Conservation (phyloP, 2,888 invertebrate species). For the Trilocha varians region DNA sequence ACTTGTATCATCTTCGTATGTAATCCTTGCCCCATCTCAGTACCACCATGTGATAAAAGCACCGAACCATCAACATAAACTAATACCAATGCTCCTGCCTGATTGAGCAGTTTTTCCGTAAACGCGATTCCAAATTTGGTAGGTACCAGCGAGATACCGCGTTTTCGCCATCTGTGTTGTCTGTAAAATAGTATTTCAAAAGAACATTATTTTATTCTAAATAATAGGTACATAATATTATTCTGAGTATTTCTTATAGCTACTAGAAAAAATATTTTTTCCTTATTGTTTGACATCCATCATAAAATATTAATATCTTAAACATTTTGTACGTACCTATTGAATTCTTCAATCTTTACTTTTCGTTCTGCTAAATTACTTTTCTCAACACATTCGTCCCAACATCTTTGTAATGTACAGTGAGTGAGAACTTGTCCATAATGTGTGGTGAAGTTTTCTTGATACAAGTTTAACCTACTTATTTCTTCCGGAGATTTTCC, state of each 20-base stretch:
- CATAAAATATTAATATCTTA: neutral
- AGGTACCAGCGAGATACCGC: constrained; percentile 86
- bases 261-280: neutral
- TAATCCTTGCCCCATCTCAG: constrained; percentile 94
- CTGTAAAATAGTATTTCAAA: constrained; percentile 47
- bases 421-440: constrained; percentile 82
- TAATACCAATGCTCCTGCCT: constrained; percentile 84
- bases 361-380: constrained; percentile 74
- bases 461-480: constrained; percentile 81
- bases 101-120: constrained; percentile 82
- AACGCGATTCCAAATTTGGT: constrained; percentile 91
- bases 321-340: constrained; percentile 62
- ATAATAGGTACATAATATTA: neutral
- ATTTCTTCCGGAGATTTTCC: constrained; percentile 77
- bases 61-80: constrained; percentile 87
- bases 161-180: constrained; percentile 86
- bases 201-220: neutral
- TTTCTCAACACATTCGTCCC: constrained; percentile 80
- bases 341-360: constrained; percentile 77
- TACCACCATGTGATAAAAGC: constrained; percentile 84
- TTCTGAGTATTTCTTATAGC: no score
- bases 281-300: neutral
- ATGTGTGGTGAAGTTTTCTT: constrained; percentile 84
- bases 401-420: constrained; percentile 83
- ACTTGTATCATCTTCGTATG: constrained; percentile 93